Evolutionary conservation across 2,797 vertebrate genomes (phyloP).

Genomic region (Myotis daubentonii): DNA sequence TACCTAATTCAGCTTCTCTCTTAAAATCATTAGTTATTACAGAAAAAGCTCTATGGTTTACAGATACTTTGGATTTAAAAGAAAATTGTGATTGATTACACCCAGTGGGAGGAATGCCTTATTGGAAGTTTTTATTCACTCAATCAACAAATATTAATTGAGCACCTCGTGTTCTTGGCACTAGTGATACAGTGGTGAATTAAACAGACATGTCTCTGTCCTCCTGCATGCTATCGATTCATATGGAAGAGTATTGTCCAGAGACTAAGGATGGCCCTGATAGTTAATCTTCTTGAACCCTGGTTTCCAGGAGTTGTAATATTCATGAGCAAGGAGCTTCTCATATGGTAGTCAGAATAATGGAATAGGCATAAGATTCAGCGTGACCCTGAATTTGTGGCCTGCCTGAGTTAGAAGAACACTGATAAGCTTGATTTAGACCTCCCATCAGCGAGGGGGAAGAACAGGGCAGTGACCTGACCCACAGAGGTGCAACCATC

Average conservation of each 20-base stretch:
- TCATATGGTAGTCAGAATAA: background rate
- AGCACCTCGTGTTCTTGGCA: background rate
- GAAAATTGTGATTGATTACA: background rate
- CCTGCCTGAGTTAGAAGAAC: background rate
- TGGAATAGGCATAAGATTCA: background rate
- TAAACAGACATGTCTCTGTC: background rate
- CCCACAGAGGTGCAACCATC: background rate
- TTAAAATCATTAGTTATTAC: background rate
- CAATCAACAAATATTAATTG: background rate
- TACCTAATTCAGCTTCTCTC: background rate
- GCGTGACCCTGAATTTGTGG: background rate
- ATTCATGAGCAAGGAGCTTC: background rate
- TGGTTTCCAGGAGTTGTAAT: background rate
- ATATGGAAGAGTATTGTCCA: background rate
- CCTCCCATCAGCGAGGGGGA: background rate
- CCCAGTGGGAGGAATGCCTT: background rate
- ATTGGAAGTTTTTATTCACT: background rate
- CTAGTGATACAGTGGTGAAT: fast-evolving
- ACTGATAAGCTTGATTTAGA: background rate
- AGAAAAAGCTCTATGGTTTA: background rate
- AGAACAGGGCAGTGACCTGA: background rate
- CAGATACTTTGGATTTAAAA: background rate
- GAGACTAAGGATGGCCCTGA: background rate
- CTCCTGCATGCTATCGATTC: background rate
- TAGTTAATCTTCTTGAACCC: background rate